Evolutionary conservation across 2,888 invertebrate species (phyloP), one percentile per base, ranked within the genome.

Genomic region (Leucophenga maculata): DNA sequence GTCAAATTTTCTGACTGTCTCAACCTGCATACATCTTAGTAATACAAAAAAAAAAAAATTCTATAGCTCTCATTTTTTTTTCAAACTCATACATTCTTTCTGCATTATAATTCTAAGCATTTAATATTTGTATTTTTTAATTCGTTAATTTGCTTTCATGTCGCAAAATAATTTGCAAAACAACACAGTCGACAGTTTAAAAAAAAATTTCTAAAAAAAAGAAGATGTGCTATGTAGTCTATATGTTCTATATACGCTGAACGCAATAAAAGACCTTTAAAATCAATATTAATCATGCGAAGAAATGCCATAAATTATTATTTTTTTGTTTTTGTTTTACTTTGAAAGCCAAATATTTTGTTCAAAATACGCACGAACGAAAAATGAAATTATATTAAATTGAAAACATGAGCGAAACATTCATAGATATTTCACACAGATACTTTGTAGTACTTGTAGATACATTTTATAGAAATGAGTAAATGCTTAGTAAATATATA

Each of bases 231-330:
- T 31, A 14, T 60, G 68, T 64, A n/a, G n/a, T n/a, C n/a, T n/a
- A n/a, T n/a, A n/a, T 64, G 65, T 64, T 72, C 22, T 70, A 69
- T 59, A 46, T 70, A 62, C 52, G 11, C 26, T 52, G 31, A 72
- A 68, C 59, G 74, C 57, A 68, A 70, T 52, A 76, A 77, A 77
- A 75, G 73, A 77, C 79, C 82, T 85, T 78, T 86, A 77, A 86
- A 86, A 86, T 78, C 78, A 75, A 79, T 80, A 86, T 86, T 83
- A 85, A 86, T 86, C 85, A 86, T 83, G 78, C 77, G 75, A 74
- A 72, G 64, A 77, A 79, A 78, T 79, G 77, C 78, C 77, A 84
- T 82, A 77, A 82, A 82, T 84, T 84, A 78, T 72, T 73, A 73
- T 72, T 39, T 54, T 68, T 68, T 68, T 60, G 11, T 46, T 44